These are phyloP conservation scores for Fabriciana adippe DNA, from an alignment of 2,888 invertebrate genomes.

Conservation along the genomic window DNA sequence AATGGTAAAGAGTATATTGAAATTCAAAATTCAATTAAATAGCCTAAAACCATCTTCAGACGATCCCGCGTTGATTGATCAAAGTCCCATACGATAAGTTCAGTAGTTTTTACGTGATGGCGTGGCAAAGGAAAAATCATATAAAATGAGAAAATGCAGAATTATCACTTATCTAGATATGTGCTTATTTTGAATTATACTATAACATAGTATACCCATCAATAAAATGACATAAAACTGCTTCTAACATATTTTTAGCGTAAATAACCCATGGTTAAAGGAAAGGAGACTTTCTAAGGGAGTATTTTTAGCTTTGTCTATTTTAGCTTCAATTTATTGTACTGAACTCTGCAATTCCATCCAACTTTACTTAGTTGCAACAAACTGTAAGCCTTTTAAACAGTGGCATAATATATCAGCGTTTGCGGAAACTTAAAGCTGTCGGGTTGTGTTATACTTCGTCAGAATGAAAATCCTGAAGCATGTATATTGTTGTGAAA, in stretches of 20 bases:
- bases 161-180: too few relatives aligned
- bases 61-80: too few relatives aligned
- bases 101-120: too few relatives aligned
- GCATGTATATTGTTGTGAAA: background rate
- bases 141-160: too few relatives aligned
- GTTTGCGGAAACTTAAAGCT: slow-evolving; percentile 7
- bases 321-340: slow-evolving; percentile 9
- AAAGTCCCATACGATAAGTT: too few relatives aligned
- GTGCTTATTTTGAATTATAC: too few relatives aligned
- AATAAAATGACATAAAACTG: too few relatives aligned
- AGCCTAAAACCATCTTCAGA: too few relatives aligned
- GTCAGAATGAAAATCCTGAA: background rate
- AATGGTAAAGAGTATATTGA: too few relatives aligned
- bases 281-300: background rate
- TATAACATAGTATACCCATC: too few relatives aligned
- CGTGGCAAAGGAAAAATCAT: too few relatives aligned
- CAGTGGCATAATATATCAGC: slow-evolving; percentile 17
- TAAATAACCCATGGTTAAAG: background rate
- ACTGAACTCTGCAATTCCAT: slow-evolving; percentile 12
- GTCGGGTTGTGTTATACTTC: background rate
- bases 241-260: background rate
- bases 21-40: too few relatives aligned
- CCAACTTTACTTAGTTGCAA: slow-evolving; percentile 14
- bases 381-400: slow-evolving; percentile 18
- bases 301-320: slow-evolving; percentile 3